Percentiles rank a stretch among this genome's conserved stretches.
Conservation (phyloP, 2,888 invertebrate genomes). For the Euplexia lucipara region DNA sequence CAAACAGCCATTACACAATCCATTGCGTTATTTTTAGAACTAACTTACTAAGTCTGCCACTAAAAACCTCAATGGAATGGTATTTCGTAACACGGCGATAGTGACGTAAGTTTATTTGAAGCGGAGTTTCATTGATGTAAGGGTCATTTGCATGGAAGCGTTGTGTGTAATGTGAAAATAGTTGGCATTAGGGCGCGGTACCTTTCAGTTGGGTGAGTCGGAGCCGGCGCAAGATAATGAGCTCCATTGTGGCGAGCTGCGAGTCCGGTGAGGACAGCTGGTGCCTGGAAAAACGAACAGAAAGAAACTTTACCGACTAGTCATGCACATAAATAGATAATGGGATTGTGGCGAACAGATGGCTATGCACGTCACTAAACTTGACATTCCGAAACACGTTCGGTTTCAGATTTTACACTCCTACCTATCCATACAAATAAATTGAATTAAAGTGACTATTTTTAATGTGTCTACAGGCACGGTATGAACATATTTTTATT, state of each 20-base stretch:
- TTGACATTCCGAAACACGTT: not conserved
- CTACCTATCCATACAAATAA: too few species aligned
- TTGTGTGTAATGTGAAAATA: conserved; percentile 54
- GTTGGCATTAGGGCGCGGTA: conserved; percentile 66
- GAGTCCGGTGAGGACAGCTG: conserved; percentile 76
- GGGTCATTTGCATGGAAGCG: conserved; percentile 62
- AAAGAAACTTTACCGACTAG: conserved; percentile 51
- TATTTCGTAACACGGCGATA: conserved; percentile 48
- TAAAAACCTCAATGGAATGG: conserved; percentile 57
- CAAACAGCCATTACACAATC: conserved; percentile 56
- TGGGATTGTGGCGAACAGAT: not conserved
- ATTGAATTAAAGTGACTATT: too few species aligned
- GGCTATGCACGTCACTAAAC: not conserved
- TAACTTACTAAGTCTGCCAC: conserved; percentile 26
- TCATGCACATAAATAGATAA: conserved; percentile 33
- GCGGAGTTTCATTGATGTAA: conserved; percentile 58
- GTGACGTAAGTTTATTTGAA: conserved; percentile 54
- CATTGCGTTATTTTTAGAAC: conserved; percentile 60
- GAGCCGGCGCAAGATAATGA: conserved; percentile 71
- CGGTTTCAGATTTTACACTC: not conserved
- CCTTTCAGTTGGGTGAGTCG: conserved; percentile 78
- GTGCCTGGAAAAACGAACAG: conserved; percentile 76
- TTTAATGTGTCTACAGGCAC: too few species aligned
- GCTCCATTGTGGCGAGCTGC: conserved; percentile 77
- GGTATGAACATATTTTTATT: too few species aligned